phyloP scores from a whole-genome alignment of 2,888 invertebrate genomes.

The Toxonevra muliebris region DNA sequence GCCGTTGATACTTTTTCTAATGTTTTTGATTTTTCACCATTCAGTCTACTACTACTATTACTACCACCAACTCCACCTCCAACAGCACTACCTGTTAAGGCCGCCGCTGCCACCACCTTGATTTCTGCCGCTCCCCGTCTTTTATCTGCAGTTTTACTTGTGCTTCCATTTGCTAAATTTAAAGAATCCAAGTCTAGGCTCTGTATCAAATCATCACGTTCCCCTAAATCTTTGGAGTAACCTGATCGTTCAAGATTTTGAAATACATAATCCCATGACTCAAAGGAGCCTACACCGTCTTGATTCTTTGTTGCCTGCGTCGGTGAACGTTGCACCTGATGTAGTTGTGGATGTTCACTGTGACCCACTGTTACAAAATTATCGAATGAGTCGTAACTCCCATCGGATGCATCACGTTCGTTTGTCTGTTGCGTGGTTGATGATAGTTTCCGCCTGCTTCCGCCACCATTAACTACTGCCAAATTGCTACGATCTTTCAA shows the following conservation, averaged over 20 bases:
- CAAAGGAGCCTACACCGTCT: constrained; percentile 75
- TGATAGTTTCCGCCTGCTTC: constrained; percentile 24
- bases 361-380: constrained; percentile 45
- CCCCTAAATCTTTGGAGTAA: constrained; percentile 73
- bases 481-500: constrained; percentile 46
- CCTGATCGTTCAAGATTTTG: constrained; percentile 79
- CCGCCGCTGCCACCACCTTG: constrained; percentile 19
- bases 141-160: constrained; percentile 25
- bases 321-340: constrained; percentile 42
- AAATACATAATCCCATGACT: constrained; percentile 84
- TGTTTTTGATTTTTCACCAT: constrained; percentile 42
- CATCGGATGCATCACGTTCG: constrained; percentile 51
- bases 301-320: constrained; percentile 67
- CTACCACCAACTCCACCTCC: constrained; percentile 11
- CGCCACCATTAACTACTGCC: constrained; percentile 28
- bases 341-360: constrained; percentile 34
- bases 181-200: constrained; percentile 60
- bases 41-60: constrained; percentile 21
- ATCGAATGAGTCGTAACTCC: constrained; percentile 54
- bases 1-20: constrained; percentile 43
- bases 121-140: constrained; percentile 6
- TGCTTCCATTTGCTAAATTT: constrained; percentile 51
- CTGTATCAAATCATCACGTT: constrained; percentile 72
- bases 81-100: constrained; percentile 23
- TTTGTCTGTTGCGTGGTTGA: constrained; percentile 29